Base-by-base conservation (phyloP, 2,113 vertebrate species). In the Platichthys stellatus region DNA sequence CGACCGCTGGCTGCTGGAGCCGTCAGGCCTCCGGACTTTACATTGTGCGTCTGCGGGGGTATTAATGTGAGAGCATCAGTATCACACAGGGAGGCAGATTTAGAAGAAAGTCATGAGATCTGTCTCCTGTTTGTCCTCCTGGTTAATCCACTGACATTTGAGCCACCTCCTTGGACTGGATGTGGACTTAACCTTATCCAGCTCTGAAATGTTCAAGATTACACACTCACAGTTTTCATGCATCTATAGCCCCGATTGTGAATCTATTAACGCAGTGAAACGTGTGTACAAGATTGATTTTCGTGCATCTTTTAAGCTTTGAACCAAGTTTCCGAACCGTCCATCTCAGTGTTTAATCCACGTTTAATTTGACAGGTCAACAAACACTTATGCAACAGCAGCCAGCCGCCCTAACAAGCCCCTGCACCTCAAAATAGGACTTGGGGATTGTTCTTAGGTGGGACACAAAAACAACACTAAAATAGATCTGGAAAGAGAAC, bases 381-480 rank as follows among this genome's bases (percentile, higher is more conserved):
- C 69, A 72, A 83, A 78, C 73, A 89, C 88, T 94, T 93, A 91
- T 83, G 92, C 88, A 93, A 93, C 76, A 26, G 63, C 66, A 62
- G 87, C 83, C 87, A 86, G 82, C 45, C 47, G 49, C 85, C 69
- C 69, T 79, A 81, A 90, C 56, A 53, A 90, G 87, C 71, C 58
- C 56, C 72, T 28, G 35, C 54, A 38, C 77, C 88, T 85, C 62
- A 69, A 90, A 95, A 94, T 93, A 93, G 92, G 88, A 63, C 59
- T 15, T 8, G 58, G 61, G 83, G 88, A 92, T 90, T 93, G 89
- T 94, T 92, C 86, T 84, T 82, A 78, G 71, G 79, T 88, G 80
- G 78, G 74, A 86, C 24, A 82, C 74, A 82, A 91, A 91, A 93
- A 94, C 89, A 92, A 87, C 86, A 84, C 88, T 18, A 67, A 89